Evolutionary conservation across 2,797 vertebrate species (phyloP), one percentile per base, ranked within the genome.

Genomic region (Hemibagrus guttatus): DNA sequence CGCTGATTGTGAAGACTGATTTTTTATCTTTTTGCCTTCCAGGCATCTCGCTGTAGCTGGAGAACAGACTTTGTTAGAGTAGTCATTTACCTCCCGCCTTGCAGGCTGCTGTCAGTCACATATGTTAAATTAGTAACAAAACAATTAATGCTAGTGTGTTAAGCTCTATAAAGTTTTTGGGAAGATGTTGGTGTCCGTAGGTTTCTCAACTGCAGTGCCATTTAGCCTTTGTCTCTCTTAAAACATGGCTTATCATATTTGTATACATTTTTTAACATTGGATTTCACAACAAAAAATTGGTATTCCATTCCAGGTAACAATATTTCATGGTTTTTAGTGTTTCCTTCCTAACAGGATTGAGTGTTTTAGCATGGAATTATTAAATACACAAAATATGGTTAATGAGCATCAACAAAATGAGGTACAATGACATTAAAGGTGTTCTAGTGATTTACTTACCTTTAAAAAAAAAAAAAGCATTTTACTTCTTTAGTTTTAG

Each of bases 1-100:
- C 63, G 1, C 17, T 28, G 63, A 82, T 82, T 82, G 72, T 13
- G 35, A 72, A 86, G 56, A 56, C 39, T 54, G 78, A 80, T 59
- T 82, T 39, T 66, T 12, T 5, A 13, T 61, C 58, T 82, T 61
- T 75, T n/a, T 82, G 59, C 58, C 85, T 61, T 64, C 23, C n/a
- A 63, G 79, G 42, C 39, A 64, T 35, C 79, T 82, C 54, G 1
- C 35, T 69, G 64, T 49, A 63, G 85, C 78, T 58, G 7, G n/a
- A 71, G 58, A 59, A 58, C 35, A 63, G 7, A n/a, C 59, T n/a
- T 42, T 64, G 35, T 63, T 9, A 74, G n/a, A 35, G 66, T 23
- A 59, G 19, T 12, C 12, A 26, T 39, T 39, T 54, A 39, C 58
- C 85, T 9, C 69, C 79, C 2, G 28, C 56, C 52, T 74, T n/a